Evolutionary conservation across 2,888 invertebrate species (phyloP).

Genomic region (Thera britannica): DNA sequence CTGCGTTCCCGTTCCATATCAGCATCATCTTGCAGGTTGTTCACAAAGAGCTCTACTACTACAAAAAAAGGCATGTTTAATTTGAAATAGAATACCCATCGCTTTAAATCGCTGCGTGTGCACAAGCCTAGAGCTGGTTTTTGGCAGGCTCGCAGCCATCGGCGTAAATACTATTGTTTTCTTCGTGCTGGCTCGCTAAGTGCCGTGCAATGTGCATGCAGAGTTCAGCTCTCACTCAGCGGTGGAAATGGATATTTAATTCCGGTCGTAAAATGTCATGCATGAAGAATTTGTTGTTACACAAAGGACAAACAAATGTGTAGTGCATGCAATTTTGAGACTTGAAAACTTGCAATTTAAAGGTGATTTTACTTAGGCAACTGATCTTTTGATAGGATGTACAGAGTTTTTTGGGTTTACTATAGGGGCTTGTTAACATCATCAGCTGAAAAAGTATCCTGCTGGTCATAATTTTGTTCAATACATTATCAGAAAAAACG

Average conservation of each 20-base stretch:
- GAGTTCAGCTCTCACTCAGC: conserved; percentile 34
- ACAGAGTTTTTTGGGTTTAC: too few species aligned
- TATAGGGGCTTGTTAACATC: too few species aligned
- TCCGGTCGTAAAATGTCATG: conserved; percentile 38
- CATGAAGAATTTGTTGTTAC: conserved; percentile 21
- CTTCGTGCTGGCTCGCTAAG: conserved; percentile 38
- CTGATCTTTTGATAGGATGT: too few species aligned
- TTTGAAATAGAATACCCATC: background rate
- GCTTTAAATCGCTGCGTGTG: background rate
- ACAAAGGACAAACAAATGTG: background rate
- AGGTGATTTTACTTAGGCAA: too few species aligned
- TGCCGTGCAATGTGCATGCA: conserved; percentile 29
- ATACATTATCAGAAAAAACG: too few species aligned
- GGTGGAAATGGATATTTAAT: conserved; percentile 42
- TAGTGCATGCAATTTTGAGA: background rate
- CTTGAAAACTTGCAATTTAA: background rate
- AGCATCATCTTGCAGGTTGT: too few species aligned
- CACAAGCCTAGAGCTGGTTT: conserved; percentile 21
- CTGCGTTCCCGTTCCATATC: too few species aligned
- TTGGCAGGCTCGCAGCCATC: conserved; percentile 40
- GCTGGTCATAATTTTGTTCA: too few species aligned
- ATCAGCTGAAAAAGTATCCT: too few species aligned
- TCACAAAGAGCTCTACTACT: too few species aligned
- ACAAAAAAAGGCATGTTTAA: too few species aligned
- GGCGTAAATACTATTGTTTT: conserved; percentile 40